These are phyloP conservation scores for Gymnogyps californianus DNA, from an alignment of 2,113 vertebrate genomes.

Conservation along the genomic window DNA sequence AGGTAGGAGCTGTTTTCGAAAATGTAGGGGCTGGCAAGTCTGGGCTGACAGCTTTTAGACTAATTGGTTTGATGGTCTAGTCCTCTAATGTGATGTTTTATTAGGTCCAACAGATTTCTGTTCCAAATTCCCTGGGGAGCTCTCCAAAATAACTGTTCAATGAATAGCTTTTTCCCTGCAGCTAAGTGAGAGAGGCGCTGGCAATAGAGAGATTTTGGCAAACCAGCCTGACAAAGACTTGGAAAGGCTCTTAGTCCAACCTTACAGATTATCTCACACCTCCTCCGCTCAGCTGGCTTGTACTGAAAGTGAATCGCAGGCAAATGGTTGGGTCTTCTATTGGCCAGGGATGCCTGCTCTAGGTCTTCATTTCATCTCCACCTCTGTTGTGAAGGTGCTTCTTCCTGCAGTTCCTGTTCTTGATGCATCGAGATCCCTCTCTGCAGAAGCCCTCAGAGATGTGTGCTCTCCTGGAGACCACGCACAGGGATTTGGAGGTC, in stretches of 20 bases:
- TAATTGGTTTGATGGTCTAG: neutral
- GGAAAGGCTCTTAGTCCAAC: neutral
- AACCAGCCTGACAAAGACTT: neutral
- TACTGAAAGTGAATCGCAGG: neutral
- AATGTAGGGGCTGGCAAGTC: neutral
- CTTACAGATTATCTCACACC: neutral
- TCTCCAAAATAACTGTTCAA: conserved; percentile 15
- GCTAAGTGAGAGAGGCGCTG: neutral
- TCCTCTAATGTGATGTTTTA: conserved; percentile 15
- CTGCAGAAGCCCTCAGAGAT: neutral
- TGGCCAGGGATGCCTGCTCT: neutral
- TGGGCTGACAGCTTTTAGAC: neutral
- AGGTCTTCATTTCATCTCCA: neutral
- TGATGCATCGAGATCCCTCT: neutral
- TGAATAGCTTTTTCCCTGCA: conserved; percentile 21
- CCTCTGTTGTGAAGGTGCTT: neutral
- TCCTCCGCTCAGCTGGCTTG: neutral
- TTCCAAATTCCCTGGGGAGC: conserved; percentile 22
- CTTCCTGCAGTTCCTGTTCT: neutral
- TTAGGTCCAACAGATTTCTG: conserved; percentile 17
- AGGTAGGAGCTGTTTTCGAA: neutral
- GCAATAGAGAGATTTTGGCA: conserved; percentile 24
- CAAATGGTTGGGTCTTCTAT: neutral
- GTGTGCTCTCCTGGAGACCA: neutral
- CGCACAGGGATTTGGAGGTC: neutral